A percentile compares a stretch with the other conserved stretches of the same genome.
These are phyloP conservation scores for Nannospalax galili DNA, from an alignment of 2,113 vertebrate genomes.

Conservation along the genomic window DNA sequence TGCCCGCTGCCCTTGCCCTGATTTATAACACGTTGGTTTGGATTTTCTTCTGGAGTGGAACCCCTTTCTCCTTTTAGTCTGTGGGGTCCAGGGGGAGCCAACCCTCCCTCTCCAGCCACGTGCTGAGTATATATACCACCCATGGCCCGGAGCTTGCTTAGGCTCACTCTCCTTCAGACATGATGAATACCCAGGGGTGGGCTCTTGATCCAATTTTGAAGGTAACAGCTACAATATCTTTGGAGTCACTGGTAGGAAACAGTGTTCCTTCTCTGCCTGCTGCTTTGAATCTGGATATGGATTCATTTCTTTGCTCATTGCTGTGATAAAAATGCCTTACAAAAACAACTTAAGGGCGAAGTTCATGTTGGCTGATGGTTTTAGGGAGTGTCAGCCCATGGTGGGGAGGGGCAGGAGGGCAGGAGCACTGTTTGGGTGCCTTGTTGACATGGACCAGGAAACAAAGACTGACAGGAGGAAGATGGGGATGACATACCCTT, in stretches of 20 bases:
- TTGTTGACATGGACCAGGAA: background rate
- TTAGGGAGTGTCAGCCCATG: background rate
- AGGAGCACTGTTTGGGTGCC: too few species aligned
- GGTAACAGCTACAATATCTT: background rate
- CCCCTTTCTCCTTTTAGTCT: background rate
- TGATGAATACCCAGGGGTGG: background rate
- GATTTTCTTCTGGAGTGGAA: background rate
- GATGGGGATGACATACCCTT: background rate
- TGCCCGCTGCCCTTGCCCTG: background rate
- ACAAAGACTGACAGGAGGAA: background rate
- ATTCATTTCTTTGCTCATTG: background rate
- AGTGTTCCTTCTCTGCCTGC: background rate
- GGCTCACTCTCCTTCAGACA: rapidly evolving
- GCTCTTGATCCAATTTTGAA: background rate
- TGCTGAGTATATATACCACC: rapidly evolving
- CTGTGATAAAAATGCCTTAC: background rate
- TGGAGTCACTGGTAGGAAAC: background rate
- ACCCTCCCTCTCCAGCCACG: rapidly evolving
- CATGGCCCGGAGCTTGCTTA: too few species aligned
- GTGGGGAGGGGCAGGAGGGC: too few species aligned
- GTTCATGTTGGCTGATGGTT: background rate
- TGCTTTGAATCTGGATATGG: background rate
- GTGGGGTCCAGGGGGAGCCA: background rate
- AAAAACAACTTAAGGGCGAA: too few species aligned
- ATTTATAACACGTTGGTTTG: background rate